These are phyloP conservation scores for Troides oblongomaculatus DNA, from an alignment of 2,888 invertebrate genomes.

Conservation along the genomic window DNA sequence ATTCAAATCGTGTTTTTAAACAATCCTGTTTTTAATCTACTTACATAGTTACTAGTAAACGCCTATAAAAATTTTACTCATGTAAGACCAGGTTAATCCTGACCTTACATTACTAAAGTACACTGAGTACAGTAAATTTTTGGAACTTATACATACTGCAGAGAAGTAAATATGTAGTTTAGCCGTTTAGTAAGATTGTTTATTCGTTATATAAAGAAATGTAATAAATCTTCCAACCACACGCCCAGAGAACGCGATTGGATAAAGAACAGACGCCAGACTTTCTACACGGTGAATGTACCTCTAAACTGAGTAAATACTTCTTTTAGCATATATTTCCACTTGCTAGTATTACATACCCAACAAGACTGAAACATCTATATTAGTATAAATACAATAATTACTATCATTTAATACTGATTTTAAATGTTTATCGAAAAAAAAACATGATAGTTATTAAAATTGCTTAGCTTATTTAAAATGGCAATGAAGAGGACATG, in stretches of 20 bases:
- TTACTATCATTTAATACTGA: too few species aligned
- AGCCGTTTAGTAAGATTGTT: neutral
- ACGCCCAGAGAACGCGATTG: neutral
- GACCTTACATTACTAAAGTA: too few species aligned
- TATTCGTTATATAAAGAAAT: neutral
- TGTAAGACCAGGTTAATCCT: neutral
- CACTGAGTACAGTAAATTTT: neutral
- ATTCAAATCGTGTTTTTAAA: too few species aligned
- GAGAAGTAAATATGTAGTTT: neutral
- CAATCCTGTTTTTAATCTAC: too few species aligned
- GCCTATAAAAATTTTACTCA: neutral
- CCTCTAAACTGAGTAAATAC: neutral
- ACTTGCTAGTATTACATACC: too few species aligned
- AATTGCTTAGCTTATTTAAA: too few species aligned
- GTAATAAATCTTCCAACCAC: conserved; percentile 44
- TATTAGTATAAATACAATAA: too few species aligned
- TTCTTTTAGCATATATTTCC: neutral
- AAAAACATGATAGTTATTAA: too few species aligned
- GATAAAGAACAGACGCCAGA: neutral
- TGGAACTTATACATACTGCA: neutral
- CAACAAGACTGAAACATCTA: too few species aligned
- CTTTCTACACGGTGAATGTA: neutral
- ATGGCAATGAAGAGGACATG: too few species aligned
- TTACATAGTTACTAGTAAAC: too few species aligned
- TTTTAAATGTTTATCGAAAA: too few species aligned